Percentiles rank a stretch among this genome's conserved stretches.
Evolutionary conservation across 2,797 vertebrate genomes (phyloP).

Genomic region (Rhadinocentrus ornatus): DNA sequence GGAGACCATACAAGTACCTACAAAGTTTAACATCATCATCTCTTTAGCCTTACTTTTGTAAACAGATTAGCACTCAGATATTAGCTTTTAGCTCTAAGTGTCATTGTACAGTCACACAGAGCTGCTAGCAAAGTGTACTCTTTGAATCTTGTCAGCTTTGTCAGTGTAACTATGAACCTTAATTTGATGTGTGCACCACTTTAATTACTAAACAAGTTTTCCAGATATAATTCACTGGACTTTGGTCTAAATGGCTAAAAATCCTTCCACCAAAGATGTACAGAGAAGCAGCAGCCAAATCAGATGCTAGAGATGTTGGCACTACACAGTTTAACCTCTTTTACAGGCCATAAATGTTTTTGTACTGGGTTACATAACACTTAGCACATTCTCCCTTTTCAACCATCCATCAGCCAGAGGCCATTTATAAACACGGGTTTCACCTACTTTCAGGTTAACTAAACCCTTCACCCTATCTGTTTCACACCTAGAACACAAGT

Average conservation of each 20-base stretch:
- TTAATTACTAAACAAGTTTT: neutral
- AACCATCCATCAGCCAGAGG: slow-evolving; percentile 29
- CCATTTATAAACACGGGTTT: slow-evolving; percentile 47
- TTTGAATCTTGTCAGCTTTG: neutral
- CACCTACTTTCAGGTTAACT: slow-evolving; percentile 44
- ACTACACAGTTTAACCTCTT: slow-evolving; percentile 17
- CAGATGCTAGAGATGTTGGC: neutral
- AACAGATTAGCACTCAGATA: neutral
- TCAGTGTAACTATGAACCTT: neutral
- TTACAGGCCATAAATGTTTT: slow-evolving; percentile 27
- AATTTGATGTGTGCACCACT: neutral
- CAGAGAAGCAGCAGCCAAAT: neutral
- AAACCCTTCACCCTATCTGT: slow-evolving; percentile 42
- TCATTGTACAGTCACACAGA: neutral
- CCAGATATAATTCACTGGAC: neutral
- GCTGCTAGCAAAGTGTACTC: neutral
- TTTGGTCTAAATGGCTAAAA: neutral
- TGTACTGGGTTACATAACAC: slow-evolving; percentile 33
- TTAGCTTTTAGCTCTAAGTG: neutral
- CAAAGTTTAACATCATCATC: neutral
- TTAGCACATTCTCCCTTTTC: slow-evolving; percentile 27
- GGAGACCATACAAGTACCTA: neutral
- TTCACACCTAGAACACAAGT: slow-evolving; percentile 38
- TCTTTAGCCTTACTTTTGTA: neutral
- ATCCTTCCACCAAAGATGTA: neutral